Evolutionary conservation across 2,888 invertebrate genomes (phyloP), one percentile per base, ranked within the genome.

Genomic region (Theodoxus fluviatilis): DNA sequence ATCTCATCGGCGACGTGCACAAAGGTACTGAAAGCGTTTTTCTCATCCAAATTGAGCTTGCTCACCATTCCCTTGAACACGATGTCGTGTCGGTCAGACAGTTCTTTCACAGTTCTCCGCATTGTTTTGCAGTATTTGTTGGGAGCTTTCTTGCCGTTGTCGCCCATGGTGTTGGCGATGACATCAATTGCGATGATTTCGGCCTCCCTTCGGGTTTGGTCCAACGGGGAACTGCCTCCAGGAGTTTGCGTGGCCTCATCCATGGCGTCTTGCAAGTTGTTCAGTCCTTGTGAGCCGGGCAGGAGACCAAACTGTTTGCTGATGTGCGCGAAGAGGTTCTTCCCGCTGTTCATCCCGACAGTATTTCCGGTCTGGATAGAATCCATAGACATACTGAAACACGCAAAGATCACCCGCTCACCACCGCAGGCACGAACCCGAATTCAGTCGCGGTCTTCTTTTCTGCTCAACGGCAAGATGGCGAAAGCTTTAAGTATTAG

Each of bases 1-100:
- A 86, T 83, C 77, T 84, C 84, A 77, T 85, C 83, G 7, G 81
- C 82, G 35, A 85, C 82, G 74, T 78, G 80, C 18, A 79, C 80
- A 72, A 85, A 83, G 61, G 83, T 81, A 35, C 75, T 72, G 72
- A 84, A 82, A 49, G 80, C 79, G 73, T 79, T 80, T 33, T 52
- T 68, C 63, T 81, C 79, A 73, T 79, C 76, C 22, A 78, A 75
- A 63, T 83, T 78, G 12, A 85, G 73, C 75, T 83, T 81, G 64
- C 80, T 82, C 15, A 84, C 83, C 83, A 84, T 83, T 37, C 82
- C 79, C 71, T 81, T 81, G 69, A 85, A 82, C 64, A 80, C 78
- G 59, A 84, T 82, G 69, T 82, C 80, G 74, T 85, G 85, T 71
- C 83, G 75, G 55, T 80, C 80, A 1, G 83, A 81, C 37, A 85